These are phyloP conservation scores for Sceloporus undulatus DNA, from an alignment of 2,113 vertebrate genomes.

Conservation along the genomic window DNA sequence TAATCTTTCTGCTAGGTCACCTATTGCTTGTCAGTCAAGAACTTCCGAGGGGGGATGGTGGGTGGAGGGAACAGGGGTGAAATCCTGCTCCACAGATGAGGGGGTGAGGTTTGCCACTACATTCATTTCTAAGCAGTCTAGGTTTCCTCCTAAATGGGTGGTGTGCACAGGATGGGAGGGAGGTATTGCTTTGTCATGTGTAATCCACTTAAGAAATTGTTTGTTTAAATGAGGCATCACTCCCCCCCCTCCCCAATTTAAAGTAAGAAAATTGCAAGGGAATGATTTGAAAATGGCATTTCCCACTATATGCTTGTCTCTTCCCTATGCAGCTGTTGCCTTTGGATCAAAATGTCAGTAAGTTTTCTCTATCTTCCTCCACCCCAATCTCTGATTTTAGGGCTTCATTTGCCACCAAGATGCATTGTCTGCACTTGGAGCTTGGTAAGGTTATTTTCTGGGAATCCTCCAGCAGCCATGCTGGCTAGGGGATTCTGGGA, in stretches of 20 bases:
- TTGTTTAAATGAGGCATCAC: too few species aligned
- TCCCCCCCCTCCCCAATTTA: neutral
- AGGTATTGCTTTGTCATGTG: too few species aligned
- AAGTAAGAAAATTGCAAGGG: too few species aligned
- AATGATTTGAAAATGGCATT: neutral
- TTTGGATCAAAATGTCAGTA: neutral
- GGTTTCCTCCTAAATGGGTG: neutral
- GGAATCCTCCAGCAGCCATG: too few species aligned
- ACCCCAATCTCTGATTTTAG: neutral
- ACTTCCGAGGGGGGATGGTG: neutral
- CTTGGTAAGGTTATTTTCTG: too few species aligned
- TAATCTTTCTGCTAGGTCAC: conserved; percentile 72
- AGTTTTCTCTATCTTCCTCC: too few species aligned
- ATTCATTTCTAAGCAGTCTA: neutral
- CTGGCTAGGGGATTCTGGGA: too few species aligned
- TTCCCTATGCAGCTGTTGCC: neutral
- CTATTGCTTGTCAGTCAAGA: conserved; percentile 63
- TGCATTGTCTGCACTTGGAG: too few species aligned
- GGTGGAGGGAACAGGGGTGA: neutral
- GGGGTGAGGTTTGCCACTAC: rapidly evolving
- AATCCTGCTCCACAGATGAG: neutral
- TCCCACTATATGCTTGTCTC: neutral
- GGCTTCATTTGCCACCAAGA: neutral
- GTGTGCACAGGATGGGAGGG: too few species aligned
- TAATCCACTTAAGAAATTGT: too few species aligned